Conservation (phyloP, 2,888 invertebrate genomes). For the Sesamia inferens region DNA sequence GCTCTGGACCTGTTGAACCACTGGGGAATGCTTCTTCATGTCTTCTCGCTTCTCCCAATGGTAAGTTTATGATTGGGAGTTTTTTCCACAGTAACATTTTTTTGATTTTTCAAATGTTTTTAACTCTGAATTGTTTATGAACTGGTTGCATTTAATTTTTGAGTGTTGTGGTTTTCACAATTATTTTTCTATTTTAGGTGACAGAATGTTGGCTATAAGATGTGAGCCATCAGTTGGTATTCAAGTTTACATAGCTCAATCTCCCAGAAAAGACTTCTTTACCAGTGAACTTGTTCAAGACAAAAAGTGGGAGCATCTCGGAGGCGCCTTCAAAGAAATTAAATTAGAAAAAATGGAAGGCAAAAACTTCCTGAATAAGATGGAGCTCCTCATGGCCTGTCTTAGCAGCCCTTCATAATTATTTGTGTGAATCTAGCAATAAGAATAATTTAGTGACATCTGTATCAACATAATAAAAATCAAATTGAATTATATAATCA, state of each 20-base stretch:
- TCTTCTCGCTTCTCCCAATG: conserved; percentile 96
- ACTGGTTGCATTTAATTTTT: conserved; percentile 12
- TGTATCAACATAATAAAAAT: conserved; percentile 66
- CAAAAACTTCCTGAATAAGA: conserved; percentile 98
- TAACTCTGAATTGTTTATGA: no score
- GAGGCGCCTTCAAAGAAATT: conserved; percentile 97
- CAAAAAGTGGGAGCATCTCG: conserved; percentile 97
- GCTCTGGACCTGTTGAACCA: conserved; percentile 97
- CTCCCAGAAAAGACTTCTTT: conserved; percentile 96
- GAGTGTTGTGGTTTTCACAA: conserved; percentile 7
- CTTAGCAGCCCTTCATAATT: conserved; percentile 92
- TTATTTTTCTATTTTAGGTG: conserved; percentile 81
- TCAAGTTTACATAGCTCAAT: conserved; percentile 97
- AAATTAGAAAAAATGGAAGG: conserved; percentile 98
- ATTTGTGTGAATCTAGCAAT: conserved; percentile 63
- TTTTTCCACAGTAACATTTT: background rate
- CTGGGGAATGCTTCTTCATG: conserved; percentile 98
- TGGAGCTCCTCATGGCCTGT: conserved; percentile 98
- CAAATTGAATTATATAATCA: conserved; percentile 71
- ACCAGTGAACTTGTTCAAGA: conserved; percentile 96
- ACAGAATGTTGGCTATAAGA: conserved; percentile 96
- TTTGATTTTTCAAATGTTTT: background rate
- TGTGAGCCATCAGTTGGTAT: conserved; percentile 97
- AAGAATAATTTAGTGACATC: conserved; percentile 64
- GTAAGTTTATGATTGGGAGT: conserved; percentile 77